Evolutionary conservation across 2,113 vertebrate genomes (phyloP).

Genomic region (Pollimyrus isidori): DNA sequence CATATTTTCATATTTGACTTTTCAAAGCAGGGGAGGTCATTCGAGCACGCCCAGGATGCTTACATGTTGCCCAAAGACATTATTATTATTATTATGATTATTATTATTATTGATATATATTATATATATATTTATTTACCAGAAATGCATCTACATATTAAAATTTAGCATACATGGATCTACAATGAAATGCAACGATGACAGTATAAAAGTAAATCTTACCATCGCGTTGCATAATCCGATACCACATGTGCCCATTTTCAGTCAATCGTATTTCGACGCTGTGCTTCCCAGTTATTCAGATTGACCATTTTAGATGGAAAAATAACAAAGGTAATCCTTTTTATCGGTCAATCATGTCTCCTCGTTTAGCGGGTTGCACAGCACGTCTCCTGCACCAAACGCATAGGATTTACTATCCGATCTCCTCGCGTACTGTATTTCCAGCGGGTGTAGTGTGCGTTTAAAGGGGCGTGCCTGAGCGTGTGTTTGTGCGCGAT

Average conservation of each 20-base stretch:
- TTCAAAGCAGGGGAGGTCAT: not conserved
- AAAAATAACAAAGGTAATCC: slow-evolving; percentile 33
- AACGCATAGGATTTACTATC: slow-evolving; percentile 37
- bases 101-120: not conserved
- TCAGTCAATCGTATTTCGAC: slow-evolving; percentile 15
- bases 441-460: slow-evolving; percentile 33
- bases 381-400: slow-evolving; percentile 40
- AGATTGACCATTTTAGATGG: slow-evolving; percentile 43
- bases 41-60: not conserved
- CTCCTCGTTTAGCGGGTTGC: slow-evolving; percentile 27
- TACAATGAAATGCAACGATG: not conserved
- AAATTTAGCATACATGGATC: not conserved
- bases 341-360: slow-evolving; percentile 36
- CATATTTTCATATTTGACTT: not conserved
- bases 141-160: not conserved
- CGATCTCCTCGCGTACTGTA: slow-evolving; percentile 32
- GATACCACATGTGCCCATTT: slow-evolving; percentile 14
- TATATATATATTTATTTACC: not conserved
- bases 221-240: slow-evolving; percentile 8
- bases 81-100: not conserved
- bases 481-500: not conserved
- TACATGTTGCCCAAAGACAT: not conserved
- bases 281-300: slow-evolving; percentile 42
- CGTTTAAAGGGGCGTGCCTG: slow-evolving; percentile 32
- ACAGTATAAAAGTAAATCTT: not conserved